Base-by-base conservation (phyloP, 2,113 vertebrate species). In the Trematomus loennbergii region DNA sequence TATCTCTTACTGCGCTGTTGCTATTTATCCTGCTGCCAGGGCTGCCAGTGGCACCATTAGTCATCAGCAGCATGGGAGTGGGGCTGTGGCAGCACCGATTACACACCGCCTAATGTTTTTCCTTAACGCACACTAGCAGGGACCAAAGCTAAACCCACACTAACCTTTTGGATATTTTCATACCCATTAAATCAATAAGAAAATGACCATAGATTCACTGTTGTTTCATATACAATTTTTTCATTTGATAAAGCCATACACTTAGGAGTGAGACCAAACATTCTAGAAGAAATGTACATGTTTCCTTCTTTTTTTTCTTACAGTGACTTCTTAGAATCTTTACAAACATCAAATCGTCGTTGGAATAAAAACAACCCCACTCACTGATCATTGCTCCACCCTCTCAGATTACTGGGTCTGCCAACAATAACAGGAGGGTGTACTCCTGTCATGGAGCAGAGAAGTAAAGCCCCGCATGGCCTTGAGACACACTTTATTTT, bases 11-110 rank as follows among this genome's bases (percentile, higher is more conserved):
- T 70, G 83, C 72, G 79, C 89, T 91, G 89, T 81, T 60, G 87
- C 92, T 94, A 94, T 95, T 95, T 92, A 95, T 94, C 91, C 92
- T 92, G 84, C 94, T 93, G 92, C 89, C 93, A 93, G 53, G 45
- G 61, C 88, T 83, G 90, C 91, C 89, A 89, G 88, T 82, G 80
- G 84, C 75, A 78, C 92, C 89, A 94, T 94, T 95, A 94, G 88
- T 94, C 92, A 94, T 92, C 85, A 81, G 87, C 75, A 64, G 82
- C 64, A 75, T 29, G 29, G 25, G 25, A 25, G 54, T 22, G 20
- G 50, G 5, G 76, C 78, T 72, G 61, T 87, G 87, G 88, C 87
- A 91, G 86, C 72, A 81, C 69, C 81, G 75, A 89, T 86, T 90
- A 91, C 80, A 87, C 66, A 57, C 3, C 89, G 71, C 71, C 57